Conservation (phyloP, 2,888 invertebrate species). For the Agrenia bidenticulata region DNA sequence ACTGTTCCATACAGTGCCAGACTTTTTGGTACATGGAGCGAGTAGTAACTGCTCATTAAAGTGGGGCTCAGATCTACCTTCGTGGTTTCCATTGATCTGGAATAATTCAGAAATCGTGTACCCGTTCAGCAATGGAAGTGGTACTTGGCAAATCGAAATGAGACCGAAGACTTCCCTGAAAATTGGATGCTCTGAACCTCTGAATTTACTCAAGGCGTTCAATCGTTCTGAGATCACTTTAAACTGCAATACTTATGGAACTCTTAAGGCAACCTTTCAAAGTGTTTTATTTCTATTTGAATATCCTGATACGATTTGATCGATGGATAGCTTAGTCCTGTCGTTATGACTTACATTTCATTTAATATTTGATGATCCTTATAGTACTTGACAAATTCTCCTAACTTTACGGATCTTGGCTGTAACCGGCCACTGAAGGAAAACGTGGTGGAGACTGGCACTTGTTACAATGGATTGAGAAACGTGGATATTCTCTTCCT, state of each 20-base stretch:
- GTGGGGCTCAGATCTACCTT: slow-evolving; percentile 21
- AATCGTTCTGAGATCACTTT: background rate
- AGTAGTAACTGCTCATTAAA: background rate
- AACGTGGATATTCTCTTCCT: slow-evolving; percentile 38
- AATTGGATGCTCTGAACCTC: slow-evolving; percentile 23
- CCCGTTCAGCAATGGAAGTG: slow-evolving; percentile 25
- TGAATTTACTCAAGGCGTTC: background rate
- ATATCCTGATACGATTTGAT: too few relatives aligned
- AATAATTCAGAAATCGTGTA: slow-evolving; percentile 28
- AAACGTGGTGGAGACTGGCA: slow-evolving; percentile 25
- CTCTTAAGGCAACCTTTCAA: background rate
- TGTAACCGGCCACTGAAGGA: slow-evolving; percentile 38
- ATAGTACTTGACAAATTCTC: slow-evolving; percentile 13
- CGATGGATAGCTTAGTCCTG: too few relatives aligned
- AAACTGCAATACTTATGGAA: background rate
- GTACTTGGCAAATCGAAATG: slow-evolving; percentile 33
- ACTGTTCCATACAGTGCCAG: too few relatives aligned
- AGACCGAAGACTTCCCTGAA: slow-evolving; percentile 17
- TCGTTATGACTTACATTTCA: too few relatives aligned
- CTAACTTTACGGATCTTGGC: slow-evolving; percentile 32
- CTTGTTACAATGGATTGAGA: slow-evolving; percentile 27
- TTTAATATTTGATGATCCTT: too few relatives aligned
- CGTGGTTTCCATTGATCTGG: slow-evolving; percentile 40
- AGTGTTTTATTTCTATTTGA: too few relatives aligned
- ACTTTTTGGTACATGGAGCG: too few relatives aligned